These are phyloP conservation scores for Crepidodera aurea DNA, from an alignment of 2,888 invertebrate species.

Conservation along the genomic window DNA sequence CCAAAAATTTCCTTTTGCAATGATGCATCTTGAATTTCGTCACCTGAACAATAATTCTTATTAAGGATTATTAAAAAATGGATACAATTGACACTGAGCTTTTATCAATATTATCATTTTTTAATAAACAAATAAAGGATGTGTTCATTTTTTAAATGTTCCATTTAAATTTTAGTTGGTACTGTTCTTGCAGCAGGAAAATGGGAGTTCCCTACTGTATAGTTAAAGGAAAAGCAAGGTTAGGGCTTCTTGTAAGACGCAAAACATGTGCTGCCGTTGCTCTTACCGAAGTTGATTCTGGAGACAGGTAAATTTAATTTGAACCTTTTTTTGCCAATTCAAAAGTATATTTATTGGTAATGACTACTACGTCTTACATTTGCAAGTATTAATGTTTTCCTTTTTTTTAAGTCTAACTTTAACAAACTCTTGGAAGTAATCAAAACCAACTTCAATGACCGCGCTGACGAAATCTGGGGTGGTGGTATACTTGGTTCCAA, in stretches of 20 bases:
- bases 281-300: slow-evolving; percentile 75
- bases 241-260: slow-evolving; percentile 93
- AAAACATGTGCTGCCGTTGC: slow-evolving; percentile 95
- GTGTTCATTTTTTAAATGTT: neutral
- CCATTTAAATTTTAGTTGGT: slow-evolving; percentile 76
- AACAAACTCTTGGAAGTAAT: slow-evolving; percentile 93
- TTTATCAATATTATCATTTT: neutral
- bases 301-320: slow-evolving; percentile 45
- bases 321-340: neutral
- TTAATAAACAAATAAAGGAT: neutral
- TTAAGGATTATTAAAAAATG: slow-evolving; percentile 56
- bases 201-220: slow-evolving; percentile 99
- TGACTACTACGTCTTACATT: no score
- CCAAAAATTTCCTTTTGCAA: slow-evolving; percentile 18
- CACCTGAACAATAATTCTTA: slow-evolving; percentile 71
- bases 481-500: slow-evolving; percentile 96
- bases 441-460: slow-evolving; percentile 98
- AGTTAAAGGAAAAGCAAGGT: slow-evolving; percentile 92
- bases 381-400: slow-evolving; percentile 11
- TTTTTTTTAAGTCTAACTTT: slow-evolving; percentile 79
- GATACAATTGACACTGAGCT: slow-evolving; percentile 75
- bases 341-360: no score
- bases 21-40: slow-evolving; percentile 76
- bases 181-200: slow-evolving; percentile 96
- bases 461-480: slow-evolving; percentile 99